These are phyloP conservation scores for Cheiracanthium punctorium DNA, from an alignment of 2,888 invertebrate species.

Conservation along the genomic window DNA sequence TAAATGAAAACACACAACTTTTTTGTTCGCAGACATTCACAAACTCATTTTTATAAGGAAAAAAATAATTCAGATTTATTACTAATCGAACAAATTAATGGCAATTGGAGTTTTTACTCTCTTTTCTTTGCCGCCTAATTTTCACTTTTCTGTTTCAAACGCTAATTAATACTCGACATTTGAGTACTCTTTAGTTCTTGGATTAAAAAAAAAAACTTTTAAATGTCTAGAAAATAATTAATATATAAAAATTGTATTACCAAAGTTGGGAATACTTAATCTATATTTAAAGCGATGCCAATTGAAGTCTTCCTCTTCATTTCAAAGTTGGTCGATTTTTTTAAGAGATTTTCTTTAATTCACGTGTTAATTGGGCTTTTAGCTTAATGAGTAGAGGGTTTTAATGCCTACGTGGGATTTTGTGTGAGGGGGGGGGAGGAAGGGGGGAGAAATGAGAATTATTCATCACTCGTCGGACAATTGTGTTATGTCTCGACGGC, in stretches of 20 bases:
- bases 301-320: background rate
- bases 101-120: constrained; percentile 35
- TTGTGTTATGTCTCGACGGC: constrained; percentile 8
- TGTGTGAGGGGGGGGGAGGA: constrained; percentile 29
- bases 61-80: constrained; percentile 40
- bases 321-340: constrained; percentile 4
- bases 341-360: constrained; percentile 23
- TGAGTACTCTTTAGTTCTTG: constrained; percentile 13
- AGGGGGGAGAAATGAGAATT: background rate
- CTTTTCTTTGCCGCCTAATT: constrained; percentile 4
- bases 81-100: constrained; percentile 60
- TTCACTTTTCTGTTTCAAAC: constrained; percentile 28
- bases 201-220: background rate
- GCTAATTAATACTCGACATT: constrained; percentile 60
- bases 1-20: background rate
- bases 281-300: constrained; percentile 38
- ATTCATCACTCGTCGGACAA: constrained; percentile 22
- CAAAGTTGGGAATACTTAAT: constrained; percentile 32
- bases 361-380: constrained; percentile 60
- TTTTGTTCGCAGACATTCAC: background rate
- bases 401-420: background rate
- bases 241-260: constrained; percentile 61
- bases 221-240: constrained; percentile 30
- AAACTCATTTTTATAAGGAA: background rate
- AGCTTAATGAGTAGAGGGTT: constrained; percentile 50